Evolutionary conservation across 2,888 invertebrate genomes (phyloP), one percentile per base, ranked within the genome.

Genomic region (Dascillus cervinus): DNA sequence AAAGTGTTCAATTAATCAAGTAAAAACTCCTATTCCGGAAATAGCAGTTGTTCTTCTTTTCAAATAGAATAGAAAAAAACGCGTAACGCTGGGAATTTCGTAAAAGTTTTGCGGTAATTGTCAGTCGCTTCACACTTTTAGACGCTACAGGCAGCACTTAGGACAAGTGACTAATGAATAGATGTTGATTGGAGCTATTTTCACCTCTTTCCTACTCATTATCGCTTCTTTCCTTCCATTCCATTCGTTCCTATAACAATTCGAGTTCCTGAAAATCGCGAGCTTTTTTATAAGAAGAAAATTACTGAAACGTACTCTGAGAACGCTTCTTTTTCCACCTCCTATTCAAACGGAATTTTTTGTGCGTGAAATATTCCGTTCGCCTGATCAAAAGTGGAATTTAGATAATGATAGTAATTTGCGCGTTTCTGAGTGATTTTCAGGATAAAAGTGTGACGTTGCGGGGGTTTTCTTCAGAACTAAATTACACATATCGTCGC

Each of bases 101-200:
- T 24, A 12, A 28, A 12, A 28, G 14, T 13, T 20, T 4, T 8
- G 11, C 4, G 8, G 22, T 8, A 17, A 32, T 25, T 22, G 23
- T 24, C 29, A 34, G 34, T 34, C 32, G 29, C 30, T 41, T 34
- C 26, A 32, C 33, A 36, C 38, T n/a, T 26, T 20, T 21, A 32
- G 28, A 26, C 29, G 24, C 22, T 28, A 29, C 31, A 36, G 37
- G 35, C 36, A 37, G 32, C 40, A 38, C 38, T 33, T 35, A 37
- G 35, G 37, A 39, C 42, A 45, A 45, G 42, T 43, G 46, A 46
- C 41, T 46, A 46, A 47, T 47, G 44, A 47, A 47, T 43, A 46
- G 54, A 46, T 45, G 37, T 47, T 58, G 58, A 58, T 58, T 58
- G 55, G 50, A 42, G 42, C 45, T 43, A 38, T 48, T 48, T 43